Base-by-base conservation (phyloP, 2,113 vertebrate genomes). In the Coptodon bakossiorum region DNA sequence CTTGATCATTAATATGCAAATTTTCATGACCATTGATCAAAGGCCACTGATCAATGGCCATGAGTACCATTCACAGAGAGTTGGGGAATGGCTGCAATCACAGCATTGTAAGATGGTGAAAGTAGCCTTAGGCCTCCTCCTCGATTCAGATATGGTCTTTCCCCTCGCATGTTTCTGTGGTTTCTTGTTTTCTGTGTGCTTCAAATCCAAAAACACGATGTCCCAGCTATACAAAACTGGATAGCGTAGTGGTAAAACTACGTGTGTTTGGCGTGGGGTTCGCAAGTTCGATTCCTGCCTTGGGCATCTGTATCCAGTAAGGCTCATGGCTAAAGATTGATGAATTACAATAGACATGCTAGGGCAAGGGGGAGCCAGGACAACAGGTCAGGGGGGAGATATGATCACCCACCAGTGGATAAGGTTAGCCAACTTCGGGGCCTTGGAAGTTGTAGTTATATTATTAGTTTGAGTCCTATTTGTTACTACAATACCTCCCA, bases 391-490 rank as follows among this genome's bases (percentile, higher is more conserved):
- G 16, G 2, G 59, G 29, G 1, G 3, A 4, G 5, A 61, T 61
- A 34, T 63, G 29, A 63, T 34, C 29, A 63, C 9, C 2, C 2
- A 31, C 27, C 27, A 61, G 27, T 5, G 24, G 57, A 59, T 6
- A 3, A 9, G 14, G 27, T 57, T 57, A 0, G 56, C 56, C 24
- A 57, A 5, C 56, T 57, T 57, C 1, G 0, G 56, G 0, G 5
- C 8, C 57, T 61, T 61, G 5, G 57, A 9, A 2, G 56, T 59
- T 27, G 7, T 59, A 59, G 14, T 31, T 59, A 59, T 59, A 6
- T 31, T 59, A 59, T 59, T 31, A 61, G 57, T 61, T 54, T 61
- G 0, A 61, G 27, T 61, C 57, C 57, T 31, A 9, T 61, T 61
- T 61, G 14, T 61, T 61, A 61, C 57, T 2, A 31, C 57, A 61